phyloP scores from a whole-genome alignment of 2,113 vertebrate genomes.

The western clawed frog (Xenopus tropicalis) region DNA sequence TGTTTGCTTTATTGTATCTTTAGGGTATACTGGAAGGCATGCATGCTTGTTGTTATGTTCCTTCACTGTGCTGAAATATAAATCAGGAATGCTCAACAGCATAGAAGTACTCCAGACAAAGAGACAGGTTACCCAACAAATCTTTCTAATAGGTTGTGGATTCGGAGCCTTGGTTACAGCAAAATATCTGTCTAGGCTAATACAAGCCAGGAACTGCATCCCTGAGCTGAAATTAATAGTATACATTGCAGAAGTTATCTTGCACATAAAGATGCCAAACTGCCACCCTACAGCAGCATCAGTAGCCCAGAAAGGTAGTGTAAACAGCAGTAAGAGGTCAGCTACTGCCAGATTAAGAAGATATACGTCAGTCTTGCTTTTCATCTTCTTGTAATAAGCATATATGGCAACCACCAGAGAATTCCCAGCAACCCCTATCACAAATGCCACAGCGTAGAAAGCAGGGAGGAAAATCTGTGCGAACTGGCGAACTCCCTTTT shows the following conservation, averaged over 20 bases:
- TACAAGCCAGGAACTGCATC: constrained; percentile 88
- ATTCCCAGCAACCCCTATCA: constrained; percentile 80
- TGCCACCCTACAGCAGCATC: constrained; percentile 81
- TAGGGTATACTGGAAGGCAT: constrained; percentile 73
- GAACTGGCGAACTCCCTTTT: constrained; percentile 78
- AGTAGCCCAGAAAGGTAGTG: constrained; percentile 85
- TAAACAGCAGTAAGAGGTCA: constrained; percentile 83
- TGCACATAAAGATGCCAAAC: constrained; percentile 74
- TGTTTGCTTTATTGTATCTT: constrained; percentile 57
- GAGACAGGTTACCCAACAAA: constrained; percentile 57
- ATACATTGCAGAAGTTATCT: constrained; percentile 77
- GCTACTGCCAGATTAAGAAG: constrained; percentile 84
- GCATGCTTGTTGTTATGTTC: constrained; percentile 53
- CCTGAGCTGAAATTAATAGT: constrained; percentile 85
- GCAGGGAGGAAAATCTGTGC: constrained; percentile 74
- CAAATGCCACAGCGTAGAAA: constrained; percentile 73
- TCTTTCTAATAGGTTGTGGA: constrained; percentile 22
- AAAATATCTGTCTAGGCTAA: constrained; percentile 83
- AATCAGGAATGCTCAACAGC: constrained; percentile 77
- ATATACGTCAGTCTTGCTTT: constrained; percentile 77
- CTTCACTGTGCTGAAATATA: constrained; percentile 75
- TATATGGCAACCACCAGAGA: constrained; percentile 77
- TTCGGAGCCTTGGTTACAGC: constrained; percentile 52
- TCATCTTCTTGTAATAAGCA: constrained; percentile 76
- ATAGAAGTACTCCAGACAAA: constrained; percentile 73